Conservation (phyloP, 2,113 vertebrate species). For the Casuarius casuarius region DNA sequence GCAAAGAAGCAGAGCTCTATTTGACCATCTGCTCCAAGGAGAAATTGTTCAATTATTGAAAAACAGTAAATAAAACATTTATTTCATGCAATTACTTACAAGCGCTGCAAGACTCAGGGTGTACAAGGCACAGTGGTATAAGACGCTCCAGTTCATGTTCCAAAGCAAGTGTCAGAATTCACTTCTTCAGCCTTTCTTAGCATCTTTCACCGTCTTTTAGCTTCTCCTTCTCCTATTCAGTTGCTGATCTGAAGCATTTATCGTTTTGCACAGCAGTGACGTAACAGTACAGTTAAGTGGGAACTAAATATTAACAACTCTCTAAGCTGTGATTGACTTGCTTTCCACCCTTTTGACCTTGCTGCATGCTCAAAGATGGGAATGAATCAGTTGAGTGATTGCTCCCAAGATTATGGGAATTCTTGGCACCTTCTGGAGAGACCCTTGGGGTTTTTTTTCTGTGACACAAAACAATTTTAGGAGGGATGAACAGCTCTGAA, state of each 20-base stretch:
- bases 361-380: neutral
- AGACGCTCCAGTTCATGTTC: constrained; percentile 5
- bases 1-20: neutral
- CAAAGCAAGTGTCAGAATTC: neutral
- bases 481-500: neutral
- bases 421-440: neutral
- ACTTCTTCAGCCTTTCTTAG: neutral
- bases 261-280: constrained; percentile 13
- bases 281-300: neutral
- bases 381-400: neutral
- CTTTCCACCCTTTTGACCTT: neutral
- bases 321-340: neutral
- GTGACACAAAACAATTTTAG: neutral
- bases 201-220: neutral
- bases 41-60: neutral
- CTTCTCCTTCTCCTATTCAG: neutral
- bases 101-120: constrained; percentile 20
- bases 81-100: constrained; percentile 57
- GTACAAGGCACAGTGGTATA: neutral
- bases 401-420: neutral
- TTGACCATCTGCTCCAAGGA: neutral
- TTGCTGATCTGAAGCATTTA: constrained; percentile 26
- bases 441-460: neutral
- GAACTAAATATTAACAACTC: constrained; percentile 55
- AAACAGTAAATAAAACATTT: neutral